These are phyloP conservation scores for Tragopan temminckii DNA, from an alignment of 2,797 vertebrate species.

Conservation along the genomic window DNA sequence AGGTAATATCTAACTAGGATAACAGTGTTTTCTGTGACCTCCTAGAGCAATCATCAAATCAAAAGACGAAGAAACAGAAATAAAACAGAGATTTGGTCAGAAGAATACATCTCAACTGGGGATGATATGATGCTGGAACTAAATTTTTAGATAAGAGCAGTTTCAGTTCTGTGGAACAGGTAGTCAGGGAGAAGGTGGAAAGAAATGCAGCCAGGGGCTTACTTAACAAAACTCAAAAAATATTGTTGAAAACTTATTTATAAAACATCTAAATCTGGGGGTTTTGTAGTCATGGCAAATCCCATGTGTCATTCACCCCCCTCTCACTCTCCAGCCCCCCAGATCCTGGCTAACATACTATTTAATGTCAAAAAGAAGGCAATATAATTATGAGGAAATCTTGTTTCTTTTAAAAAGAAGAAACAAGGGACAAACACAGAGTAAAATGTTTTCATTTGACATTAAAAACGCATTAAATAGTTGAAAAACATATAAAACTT, in stretches of 20 bases:
- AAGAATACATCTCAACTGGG: not conserved
- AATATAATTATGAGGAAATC: not conserved
- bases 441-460: not conserved
- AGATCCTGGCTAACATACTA: not conserved
- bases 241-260: not conserved
- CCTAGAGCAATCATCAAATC: not conserved
- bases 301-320: not conserved
- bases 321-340: not conserved
- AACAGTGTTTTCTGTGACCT: not conserved
- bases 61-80: not conserved
- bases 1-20: not conserved
- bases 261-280: not conserved
- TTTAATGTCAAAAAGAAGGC: not conserved
- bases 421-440: accelerated
- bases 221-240: accelerated
- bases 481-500: not conserved
- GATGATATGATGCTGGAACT: not conserved
- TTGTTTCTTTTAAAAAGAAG: not conserved
- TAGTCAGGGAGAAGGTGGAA: not conserved
- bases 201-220: not conserved
- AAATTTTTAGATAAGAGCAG: not conserved
- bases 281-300: not conserved
- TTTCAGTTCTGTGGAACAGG: not conserved
- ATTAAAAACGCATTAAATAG: not conserved
- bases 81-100: not conserved